Evolutionary conservation across 2,888 invertebrate genomes (phyloP), one percentile per base, ranked within the genome.

Genomic region (Zele albiditarsus): DNA sequence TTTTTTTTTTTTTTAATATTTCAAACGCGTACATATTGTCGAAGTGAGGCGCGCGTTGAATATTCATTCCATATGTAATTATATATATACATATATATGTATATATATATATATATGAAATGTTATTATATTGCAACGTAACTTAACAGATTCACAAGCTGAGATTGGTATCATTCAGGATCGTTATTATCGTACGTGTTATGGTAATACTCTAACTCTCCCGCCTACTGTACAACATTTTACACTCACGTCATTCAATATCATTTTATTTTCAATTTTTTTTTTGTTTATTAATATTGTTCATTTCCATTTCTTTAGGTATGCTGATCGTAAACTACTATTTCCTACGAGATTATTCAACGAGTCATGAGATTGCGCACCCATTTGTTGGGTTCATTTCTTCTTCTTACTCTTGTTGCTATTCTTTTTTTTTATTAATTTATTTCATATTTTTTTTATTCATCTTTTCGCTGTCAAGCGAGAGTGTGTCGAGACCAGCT

Each of bases 151-250:
- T 89, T 87, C 89, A 86, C 84, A 88, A 88, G 87, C 85, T 89
- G 88, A 88, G 88, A 89, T 89, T 89, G 87, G 85, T 89, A 88
- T 87, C 85, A 84, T 85, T 86, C 84, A 84, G 82, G 83, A 85
- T 87, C 81, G 79, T 83, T 78, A 82, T 82, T 79, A 82, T 81
- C 67, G 60, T 77, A 75, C 80, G 72, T 81, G 74, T 76, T 79
- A 76, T 79, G 82, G 77, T 88, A 88, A 87, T 87, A 88, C 87
- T 87, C 88, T 88, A 87, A 84, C 83, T 77, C 76, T 76, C 74
- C 71, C 79, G 74, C 83, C 88, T 88, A 89, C 85, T 89, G 87
- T 89, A 89, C 89, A 89, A 88, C 88, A 89, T 89, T 89, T 87
- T 89, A 89, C 89, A 89, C 81, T 84, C 83, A 84, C 78, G 73